phyloP scores from a whole-genome alignment of 2,888 invertebrate species.

The Cryptops parisi region DNA sequence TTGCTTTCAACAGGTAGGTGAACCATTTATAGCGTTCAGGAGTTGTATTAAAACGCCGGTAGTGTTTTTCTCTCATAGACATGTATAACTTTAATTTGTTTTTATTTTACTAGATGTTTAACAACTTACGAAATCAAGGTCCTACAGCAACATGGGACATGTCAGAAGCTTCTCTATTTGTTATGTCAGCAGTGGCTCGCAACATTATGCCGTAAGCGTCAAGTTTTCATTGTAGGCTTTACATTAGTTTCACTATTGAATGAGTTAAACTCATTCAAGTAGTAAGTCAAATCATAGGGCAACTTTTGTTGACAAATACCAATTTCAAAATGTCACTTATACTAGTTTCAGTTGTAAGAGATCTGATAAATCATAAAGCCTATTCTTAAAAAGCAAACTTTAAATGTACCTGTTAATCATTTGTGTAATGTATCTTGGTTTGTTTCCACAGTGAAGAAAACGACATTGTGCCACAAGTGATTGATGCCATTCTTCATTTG shows the following conservation, averaged over 20 bases:
- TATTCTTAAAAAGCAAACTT: too few relatives aligned
- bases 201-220: conserved; percentile 78
- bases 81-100: conserved; percentile 14
- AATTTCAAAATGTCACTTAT: not conserved
- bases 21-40: conserved; percentile 16
- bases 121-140: conserved; percentile 47
- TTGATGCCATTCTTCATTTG: conserved; percentile 74
- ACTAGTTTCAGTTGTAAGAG: too few relatives aligned
- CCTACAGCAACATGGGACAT: conserved; percentile 69
- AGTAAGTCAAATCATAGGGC: too few relatives aligned
- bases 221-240: not conserved
- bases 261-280: too few relatives aligned
- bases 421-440: too few relatives aligned
- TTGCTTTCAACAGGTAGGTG: conserved; percentile 72
- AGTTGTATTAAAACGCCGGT: not conserved
- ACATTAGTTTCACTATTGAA: not conserved
- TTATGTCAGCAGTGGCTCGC: conserved; percentile 90
- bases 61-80: too few relatives aligned
- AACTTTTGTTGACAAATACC: too few relatives aligned
- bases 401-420: too few relatives aligned
- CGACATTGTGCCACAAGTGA: conserved; percentile 81
- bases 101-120: conserved; percentile 34
- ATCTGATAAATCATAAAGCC: too few relatives aligned
- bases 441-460: conserved; percentile 58
- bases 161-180: conserved; percentile 81